A percentile compares a stretch with the other conserved stretches of the same genome.
These are phyloP conservation scores for Temnothorax rugatulus DNA, from an alignment of 2,888 invertebrate genomes.

Conservation along the genomic window DNA sequence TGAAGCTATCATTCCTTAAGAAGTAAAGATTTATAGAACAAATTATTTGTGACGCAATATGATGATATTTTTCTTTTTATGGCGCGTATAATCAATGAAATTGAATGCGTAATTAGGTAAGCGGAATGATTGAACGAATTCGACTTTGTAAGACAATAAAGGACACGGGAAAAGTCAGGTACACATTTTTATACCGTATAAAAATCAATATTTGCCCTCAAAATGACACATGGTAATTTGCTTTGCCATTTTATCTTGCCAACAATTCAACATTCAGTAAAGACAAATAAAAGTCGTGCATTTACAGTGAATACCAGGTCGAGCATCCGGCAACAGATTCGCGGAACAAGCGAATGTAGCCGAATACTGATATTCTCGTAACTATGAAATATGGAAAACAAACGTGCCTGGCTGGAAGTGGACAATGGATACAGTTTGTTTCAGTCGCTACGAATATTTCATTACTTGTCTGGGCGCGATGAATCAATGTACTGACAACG, in stretches of 20 bases:
- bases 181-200: background rate
- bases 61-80: background rate
- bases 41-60: background rate
- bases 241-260: conserved; percentile 25
- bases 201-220: background rate
- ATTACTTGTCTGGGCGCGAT: background rate
- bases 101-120: background rate
- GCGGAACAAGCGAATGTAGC: conserved; percentile 34
- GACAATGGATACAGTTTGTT: conserved; percentile 27
- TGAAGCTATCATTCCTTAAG: background rate
- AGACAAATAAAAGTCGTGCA: conserved; percentile 54
- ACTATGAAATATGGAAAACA: conserved; percentile 69
- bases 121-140: background rate
- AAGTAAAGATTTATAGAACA: background rate
- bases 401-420: conserved; percentile 35
- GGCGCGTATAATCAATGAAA: conserved; percentile 43
- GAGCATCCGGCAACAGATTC: conserved; percentile 43
- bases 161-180: background rate
- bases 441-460: conserved; percentile 22
- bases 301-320: conserved; percentile 50
- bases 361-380: conserved; percentile 66
- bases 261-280: conserved; percentile 30
- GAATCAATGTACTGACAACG: background rate
- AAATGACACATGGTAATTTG: background rate
- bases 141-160: background rate